phyloP scores from a whole-genome alignment of 2,888 invertebrate species.

The Chrysotoxum bicinctum region DNA sequence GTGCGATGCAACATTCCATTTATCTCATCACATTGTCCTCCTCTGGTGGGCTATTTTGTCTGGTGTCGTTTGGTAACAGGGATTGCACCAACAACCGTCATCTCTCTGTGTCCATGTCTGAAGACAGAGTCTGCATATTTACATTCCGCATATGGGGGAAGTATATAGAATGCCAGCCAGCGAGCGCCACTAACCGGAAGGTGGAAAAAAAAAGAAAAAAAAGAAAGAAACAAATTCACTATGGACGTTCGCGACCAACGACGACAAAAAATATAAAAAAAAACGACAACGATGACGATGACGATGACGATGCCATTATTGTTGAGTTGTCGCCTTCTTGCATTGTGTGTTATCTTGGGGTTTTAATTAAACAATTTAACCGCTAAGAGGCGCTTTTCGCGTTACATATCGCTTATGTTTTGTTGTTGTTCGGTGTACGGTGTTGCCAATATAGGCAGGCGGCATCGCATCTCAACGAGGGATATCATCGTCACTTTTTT shows the following conservation, averaged over 20 bases:
- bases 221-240: neutral
- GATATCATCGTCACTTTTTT: constrained; percentile 28
- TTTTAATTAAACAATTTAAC: constrained; percentile 75
- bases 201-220: neutral
- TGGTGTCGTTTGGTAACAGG: neutral
- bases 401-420: constrained; percentile 60
- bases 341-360: constrained; percentile 72
- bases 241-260: neutral
- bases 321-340: constrained; percentile 67
- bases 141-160: constrained; percentile 30
- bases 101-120: constrained; percentile 24
- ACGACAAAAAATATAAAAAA: neutral
- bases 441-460: neutral
- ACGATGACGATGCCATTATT: constrained; percentile 59
- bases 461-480: constrained; percentile 18
- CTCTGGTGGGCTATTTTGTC: constrained; percentile 57
- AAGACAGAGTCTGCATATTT: constrained; percentile 35
- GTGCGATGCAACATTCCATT: constrained; percentile 14
- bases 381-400: constrained; percentile 70
- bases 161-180: neutral
- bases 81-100: constrained; percentile 44
- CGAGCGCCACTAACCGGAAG: constrained; percentile 26
- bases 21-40: neutral
- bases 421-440: neutral
- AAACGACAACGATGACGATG: neutral